Base-by-base conservation (phyloP, 2,888 invertebrate species). In the Orthosia gracilis region DNA sequence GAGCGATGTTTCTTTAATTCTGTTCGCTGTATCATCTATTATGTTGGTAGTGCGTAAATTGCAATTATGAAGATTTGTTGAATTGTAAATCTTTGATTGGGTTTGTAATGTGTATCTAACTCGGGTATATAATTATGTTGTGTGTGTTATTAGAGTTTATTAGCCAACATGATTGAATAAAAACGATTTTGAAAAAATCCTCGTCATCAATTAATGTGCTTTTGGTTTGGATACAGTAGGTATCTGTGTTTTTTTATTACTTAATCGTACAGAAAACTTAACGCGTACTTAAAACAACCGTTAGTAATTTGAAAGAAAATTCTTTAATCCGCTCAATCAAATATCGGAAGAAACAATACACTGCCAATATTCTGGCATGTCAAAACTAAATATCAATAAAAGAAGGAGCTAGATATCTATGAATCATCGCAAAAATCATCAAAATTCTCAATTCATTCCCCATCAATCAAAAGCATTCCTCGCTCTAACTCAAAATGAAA, bases 401-500 rank as follows among this genome's bases (percentile, higher is more conserved):
- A 26, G 2, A 62, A 62, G 31, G 13, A 52, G 21, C 31, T 66
- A 45, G 47, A 61, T n/a, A n/a, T 31, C 26, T 4, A 31, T 75
- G 57, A 81, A n/a, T 78, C 76, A 50, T 45, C n/a, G 50, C 12
- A 45, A 64, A 47, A 52, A 13, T 69, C 21, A 1, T 17, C 47
- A 21, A 65, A 68, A 68, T 61, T 69, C 47, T 49, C 49, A 57
- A 69, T 45, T 12, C 40, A 40, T 40, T 40, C 15, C 55, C 3
- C 11, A 54, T 11, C 47, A 70, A 83, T 83, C 67, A 74, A 58
- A 75, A 23, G 69, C 84, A 83, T 82, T 82, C 84, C 26, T 50
- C 0, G 13, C 15, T n/a, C n/a, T 3, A 31, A 55, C 1, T 13
- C 31, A 64, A 92, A 81, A 65, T 92, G 91, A 89, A 92, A 93